These are phyloP conservation scores for Plectus sambesii DNA, from an alignment of 1,140 invertebrate genomes.

Conservation along the genomic window DNA sequence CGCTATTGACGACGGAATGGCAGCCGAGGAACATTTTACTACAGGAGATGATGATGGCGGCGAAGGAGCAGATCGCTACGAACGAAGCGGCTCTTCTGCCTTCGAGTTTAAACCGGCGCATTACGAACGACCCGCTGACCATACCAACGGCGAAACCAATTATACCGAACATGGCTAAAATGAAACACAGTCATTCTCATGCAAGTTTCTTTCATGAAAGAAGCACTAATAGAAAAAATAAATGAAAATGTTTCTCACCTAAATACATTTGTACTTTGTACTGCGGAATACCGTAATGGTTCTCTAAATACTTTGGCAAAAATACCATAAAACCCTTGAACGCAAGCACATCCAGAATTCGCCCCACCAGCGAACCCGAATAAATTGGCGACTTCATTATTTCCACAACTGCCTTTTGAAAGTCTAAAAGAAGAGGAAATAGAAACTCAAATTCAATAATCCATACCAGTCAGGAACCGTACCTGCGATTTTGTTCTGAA, in stretches of 20 bases:
- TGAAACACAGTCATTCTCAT: too few relatives aligned
- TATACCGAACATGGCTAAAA: conserved; percentile 34
- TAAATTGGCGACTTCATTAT: conserved; percentile 37
- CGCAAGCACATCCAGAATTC: conserved; percentile 39
- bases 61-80: conserved; percentile 20
- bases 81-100: conserved; percentile 24
- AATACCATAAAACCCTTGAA: conserved; percentile 32
- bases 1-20: conserved; percentile 21
- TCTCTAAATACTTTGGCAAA: conserved; percentile 23
- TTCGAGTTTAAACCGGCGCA: conserved; percentile 22
- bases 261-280: conserved; percentile 25
- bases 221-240: conserved; percentile 9
- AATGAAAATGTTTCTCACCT: conserved; percentile 8
- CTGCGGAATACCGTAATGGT: conserved; percentile 27
- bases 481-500: conserved; percentile 18
- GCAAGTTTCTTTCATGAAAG: too few relatives aligned
- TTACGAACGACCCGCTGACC: conserved; percentile 17
- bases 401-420: conserved; percentile 19
- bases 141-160: conserved; percentile 27
- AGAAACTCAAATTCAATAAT: too few relatives aligned
- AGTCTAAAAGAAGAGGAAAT: conserved; percentile 20
- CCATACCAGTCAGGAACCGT: conserved; percentile 8
- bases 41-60: conserved; percentile 24
- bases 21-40: conserved; percentile 22
- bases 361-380: conserved; percentile 29